Percentiles rank a stretch among this genome's conserved stretches.
These are phyloP conservation scores for Perizoma affinitatum DNA, from an alignment of 2,888 invertebrate species.

Conservation along the genomic window DNA sequence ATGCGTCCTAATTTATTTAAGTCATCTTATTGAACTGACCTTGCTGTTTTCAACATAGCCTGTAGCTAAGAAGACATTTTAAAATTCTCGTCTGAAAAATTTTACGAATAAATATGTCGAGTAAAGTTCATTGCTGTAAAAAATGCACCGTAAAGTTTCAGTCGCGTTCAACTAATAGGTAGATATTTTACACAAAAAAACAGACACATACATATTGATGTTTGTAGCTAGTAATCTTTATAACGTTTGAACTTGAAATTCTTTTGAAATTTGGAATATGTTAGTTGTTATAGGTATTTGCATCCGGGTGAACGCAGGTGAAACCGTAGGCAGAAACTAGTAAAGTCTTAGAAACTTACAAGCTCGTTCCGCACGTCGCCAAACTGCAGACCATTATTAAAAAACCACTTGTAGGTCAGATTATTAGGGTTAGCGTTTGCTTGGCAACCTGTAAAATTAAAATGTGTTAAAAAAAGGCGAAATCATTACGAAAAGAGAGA, in stretches of 20 bases:
- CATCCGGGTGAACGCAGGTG: too few relatives aligned
- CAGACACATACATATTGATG: background rate
- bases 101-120: constrained; percentile 38
- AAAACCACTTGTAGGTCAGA: constrained; percentile 93
- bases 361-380: constrained; percentile 93
- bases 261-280: too few relatives aligned
- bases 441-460: constrained; percentile 85
- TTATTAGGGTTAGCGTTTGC: constrained; percentile 95
- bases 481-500: too few relatives aligned
- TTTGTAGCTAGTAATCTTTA: background rate
- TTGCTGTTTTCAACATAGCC: too few relatives aligned
- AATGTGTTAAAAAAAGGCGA: background rate
- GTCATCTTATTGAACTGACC: too few relatives aligned
- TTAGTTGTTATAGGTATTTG: too few relatives aligned
- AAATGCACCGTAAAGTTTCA: constrained; percentile 41
- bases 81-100: constrained; percentile 32
- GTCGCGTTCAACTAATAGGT: background rate
- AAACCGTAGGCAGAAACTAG: too few relatives aligned
- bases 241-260: too few relatives aligned
- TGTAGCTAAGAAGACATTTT: constrained; percentile 20
- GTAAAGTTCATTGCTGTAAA: constrained; percentile 46
- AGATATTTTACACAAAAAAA: background rate
- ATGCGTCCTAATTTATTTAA: too few relatives aligned
- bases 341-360: constrained; percentile 73
- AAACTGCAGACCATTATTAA: constrained; percentile 91